Evolutionary conservation across 2,797 vertebrate species (phyloP).

Genomic region (Hyperoplus immaculatus): DNA sequence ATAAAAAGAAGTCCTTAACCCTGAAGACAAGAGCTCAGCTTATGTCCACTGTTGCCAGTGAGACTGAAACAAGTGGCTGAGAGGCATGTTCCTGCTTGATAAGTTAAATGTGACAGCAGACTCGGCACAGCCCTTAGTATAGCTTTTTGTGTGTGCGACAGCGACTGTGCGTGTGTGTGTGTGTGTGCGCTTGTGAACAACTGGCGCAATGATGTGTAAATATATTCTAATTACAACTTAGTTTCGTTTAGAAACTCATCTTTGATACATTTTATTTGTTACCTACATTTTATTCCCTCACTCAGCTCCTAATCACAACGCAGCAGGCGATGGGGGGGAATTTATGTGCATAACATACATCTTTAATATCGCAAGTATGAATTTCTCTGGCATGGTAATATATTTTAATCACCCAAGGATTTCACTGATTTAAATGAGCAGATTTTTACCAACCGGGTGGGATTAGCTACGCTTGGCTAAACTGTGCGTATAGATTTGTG

Average conservation of each 20-base stretch:
- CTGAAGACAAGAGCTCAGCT: constrained; percentile 23
- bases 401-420: constrained; percentile 66
- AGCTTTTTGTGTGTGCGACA: constrained; percentile 1
- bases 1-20: constrained; percentile 9
- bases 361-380: constrained; percentile 44
- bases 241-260: constrained; percentile 37
- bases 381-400: constrained; percentile 50
- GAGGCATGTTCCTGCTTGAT: constrained; percentile 60
- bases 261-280: constrained; percentile 50
- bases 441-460: constrained; percentile 45
- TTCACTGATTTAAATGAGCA: constrained; percentile 54
- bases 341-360: constrained; percentile 60
- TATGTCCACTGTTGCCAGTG: constrained; percentile 35
- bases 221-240: constrained; percentile 51
- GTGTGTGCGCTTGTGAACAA: constrained; percentile 33
- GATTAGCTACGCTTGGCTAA: constrained; percentile 49
- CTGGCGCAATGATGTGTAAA: constrained; percentile 52
- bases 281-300: constrained; percentile 25
- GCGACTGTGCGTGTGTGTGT: not conserved
- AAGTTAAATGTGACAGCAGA: constrained; percentile 64
- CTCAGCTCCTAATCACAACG: constrained; percentile 36
- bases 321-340: constrained; percentile 21
- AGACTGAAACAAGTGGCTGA: constrained; percentile 61
- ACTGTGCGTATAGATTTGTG: constrained; percentile 5
- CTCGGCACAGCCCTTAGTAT: constrained; percentile 34